Evolutionary conservation across 2,797 vertebrate species (phyloP), one percentile per base, ranked within the genome.

Genomic region (Spinus olivaceus): DNA sequence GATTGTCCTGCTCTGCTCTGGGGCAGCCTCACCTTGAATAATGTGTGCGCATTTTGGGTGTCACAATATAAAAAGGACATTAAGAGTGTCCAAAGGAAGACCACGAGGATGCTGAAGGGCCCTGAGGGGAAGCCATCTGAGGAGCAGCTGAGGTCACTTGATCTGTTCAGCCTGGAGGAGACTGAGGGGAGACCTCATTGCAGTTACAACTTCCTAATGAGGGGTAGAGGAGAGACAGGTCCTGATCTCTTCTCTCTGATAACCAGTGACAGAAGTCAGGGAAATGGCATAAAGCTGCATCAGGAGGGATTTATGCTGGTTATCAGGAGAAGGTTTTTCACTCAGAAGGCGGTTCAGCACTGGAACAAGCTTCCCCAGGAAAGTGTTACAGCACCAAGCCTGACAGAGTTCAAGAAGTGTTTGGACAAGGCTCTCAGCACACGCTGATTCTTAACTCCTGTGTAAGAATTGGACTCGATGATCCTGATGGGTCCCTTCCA

Each of bases 11-110:
- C 35, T 70, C 49, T 70, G 49, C 56, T 35, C 73, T 61, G 47
- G 30, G 9, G 12, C 0, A 0, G 21, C 64, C 49, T 54, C 73
- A 41, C 24, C 56, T 78, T 9, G 25, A 56, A 3, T 35, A 5
- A 2, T 70, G 18, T 15, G 14, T 10, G 73, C 27, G 32, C 25
- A 22, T 7, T 41, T 49, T 15, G 41, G 47, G 41, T 41, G 21
- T 6, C 47, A 21, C 33, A 30, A 25, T n/a, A 39, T 39, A 33
- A 61, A 41, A 47, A 70, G 11, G 17, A 13, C 8, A 56, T 47
- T 33, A 14, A 51, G 12, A 39, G 14, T 23, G 32, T 12, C 22
- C 57, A 70, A 35, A 70, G 42, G 56, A 49, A 23, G 1, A 27
- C 32, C 4, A 25, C 0, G 5, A 69, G 6, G 33, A 10, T 69